Percentiles rank a stretch among this genome's conserved stretches.
These are phyloP conservation scores for Argynnis bischoffii DNA, from an alignment of 2,888 invertebrate genomes.

Conservation along the genomic window DNA sequence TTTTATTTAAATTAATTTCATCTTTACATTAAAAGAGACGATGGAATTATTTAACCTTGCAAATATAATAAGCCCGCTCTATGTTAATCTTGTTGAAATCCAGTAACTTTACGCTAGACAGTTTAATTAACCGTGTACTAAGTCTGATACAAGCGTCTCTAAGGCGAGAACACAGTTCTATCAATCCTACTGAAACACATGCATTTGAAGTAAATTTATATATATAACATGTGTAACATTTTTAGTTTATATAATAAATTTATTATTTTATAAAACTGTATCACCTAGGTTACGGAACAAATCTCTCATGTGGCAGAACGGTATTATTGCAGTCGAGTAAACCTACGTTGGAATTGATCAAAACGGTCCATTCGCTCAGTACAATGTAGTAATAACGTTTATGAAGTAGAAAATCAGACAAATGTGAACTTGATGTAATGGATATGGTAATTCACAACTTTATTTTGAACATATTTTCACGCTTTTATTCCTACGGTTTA, in stretches of 20 bases:
- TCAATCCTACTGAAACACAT: constrained; percentile 44
- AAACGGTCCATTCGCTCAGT: constrained; percentile 40
- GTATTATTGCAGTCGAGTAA: constrained; percentile 11
- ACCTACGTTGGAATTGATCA: constrained; percentile 40
- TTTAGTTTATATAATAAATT: too few relatives aligned
- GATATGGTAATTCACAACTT: background rate
- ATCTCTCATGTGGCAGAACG: background rate
- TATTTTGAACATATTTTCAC: too few relatives aligned
- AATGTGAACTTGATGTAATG: constrained; percentile 16
- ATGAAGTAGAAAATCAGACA: constrained; percentile 35
- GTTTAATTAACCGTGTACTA: constrained; percentile 58
- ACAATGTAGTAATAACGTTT: constrained; percentile 29
- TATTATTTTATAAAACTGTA: background rate
- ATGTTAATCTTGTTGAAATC: constrained; percentile 36
- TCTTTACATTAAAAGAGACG: background rate
- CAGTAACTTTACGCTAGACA: constrained; percentile 51
- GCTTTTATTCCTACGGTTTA: too few relatives aligned
- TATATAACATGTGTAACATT: background rate
- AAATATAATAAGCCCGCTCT: constrained; percentile 4
- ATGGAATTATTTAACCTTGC: background rate
- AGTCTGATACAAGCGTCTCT: constrained; percentile 51
- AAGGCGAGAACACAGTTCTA: constrained; percentile 51
- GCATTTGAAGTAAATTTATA: constrained; percentile 19
- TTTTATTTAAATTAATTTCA: background rate
- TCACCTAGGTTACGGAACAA: background rate